Conservation (phyloP, 1,140 invertebrate genomes). For the Sweltsa coloradensis region DNA sequence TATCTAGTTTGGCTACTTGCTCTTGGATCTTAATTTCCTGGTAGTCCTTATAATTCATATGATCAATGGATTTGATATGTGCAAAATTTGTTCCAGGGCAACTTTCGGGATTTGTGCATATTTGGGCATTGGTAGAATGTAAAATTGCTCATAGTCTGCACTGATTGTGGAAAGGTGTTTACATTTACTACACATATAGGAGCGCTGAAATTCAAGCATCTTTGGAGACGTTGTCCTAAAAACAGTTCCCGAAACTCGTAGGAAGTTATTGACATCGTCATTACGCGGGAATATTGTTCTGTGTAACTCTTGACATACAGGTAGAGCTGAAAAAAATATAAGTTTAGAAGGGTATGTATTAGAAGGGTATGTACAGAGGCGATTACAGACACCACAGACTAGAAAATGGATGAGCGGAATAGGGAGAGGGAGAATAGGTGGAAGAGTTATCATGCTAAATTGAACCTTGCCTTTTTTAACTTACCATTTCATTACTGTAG, state of each 20-base stretch:
- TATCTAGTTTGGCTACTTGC: slow-evolving; percentile 52
- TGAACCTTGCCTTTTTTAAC: too few species aligned
- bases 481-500: too few species aligned
- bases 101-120: slow-evolving; percentile 30
- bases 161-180: slow-evolving; percentile 30
- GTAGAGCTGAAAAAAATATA: slow-evolving; percentile 18
- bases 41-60: slow-evolving; percentile 36
- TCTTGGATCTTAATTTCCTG: slow-evolving; percentile 54
- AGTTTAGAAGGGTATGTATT: too few species aligned
- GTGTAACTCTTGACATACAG: slow-evolving; percentile 21
- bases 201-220: slow-evolving; percentile 36
- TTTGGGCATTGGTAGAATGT: slow-evolving; percentile 27
- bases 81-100: slow-evolving; percentile 24
- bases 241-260: slow-evolving; percentile 29
- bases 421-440: too few species aligned
- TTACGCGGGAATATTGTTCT: slow-evolving; percentile 28
- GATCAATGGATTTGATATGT: slow-evolving; percentile 20
- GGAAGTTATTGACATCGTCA: slow-evolving; percentile 31
- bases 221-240: slow-evolving; percentile 33
- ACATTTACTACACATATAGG: slow-evolving; percentile 38
- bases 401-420: too few species aligned
- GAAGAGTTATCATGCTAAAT: too few species aligned
- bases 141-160: slow-evolving; percentile 35
- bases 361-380: too few species aligned
- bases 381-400: too few species aligned